These are phyloP conservation scores for Natator depressus DNA, from an alignment of 2,113 vertebrate species.

Conservation along the genomic window DNA sequence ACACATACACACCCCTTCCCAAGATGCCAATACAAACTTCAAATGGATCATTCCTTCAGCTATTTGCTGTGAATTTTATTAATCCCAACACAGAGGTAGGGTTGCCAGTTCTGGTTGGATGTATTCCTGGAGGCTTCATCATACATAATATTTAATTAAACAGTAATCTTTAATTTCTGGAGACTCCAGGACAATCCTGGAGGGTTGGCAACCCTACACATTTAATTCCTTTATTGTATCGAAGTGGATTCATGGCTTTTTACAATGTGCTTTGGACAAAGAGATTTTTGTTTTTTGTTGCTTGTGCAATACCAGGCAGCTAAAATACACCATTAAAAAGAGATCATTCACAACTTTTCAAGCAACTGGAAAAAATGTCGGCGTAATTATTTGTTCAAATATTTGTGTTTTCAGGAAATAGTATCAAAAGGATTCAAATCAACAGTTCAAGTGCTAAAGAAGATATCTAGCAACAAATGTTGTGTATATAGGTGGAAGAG, in stretches of 20 bases:
- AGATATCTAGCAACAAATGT: rapidly evolving
- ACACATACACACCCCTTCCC: constrained; percentile 2
- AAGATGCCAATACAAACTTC: constrained; percentile 53
- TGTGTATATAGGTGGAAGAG: background rate
- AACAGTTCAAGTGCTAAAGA: background rate
- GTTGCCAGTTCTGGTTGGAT: no score
- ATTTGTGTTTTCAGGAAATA: constrained; percentile 7
- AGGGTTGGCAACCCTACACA: no score
- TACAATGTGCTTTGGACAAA: constrained; percentile 51
- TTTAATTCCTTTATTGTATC: constrained; percentile 40
- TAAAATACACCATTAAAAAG: constrained; percentile 40
- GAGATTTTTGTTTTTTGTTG: constrained; percentile 8
- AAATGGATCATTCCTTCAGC: constrained; percentile 43
- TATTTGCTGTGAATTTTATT: constrained; percentile 53
- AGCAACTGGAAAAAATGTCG: background rate
- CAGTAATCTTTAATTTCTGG: no score
- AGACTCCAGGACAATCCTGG: no score
- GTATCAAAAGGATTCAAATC: background rate
- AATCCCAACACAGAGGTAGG: constrained; percentile 40
- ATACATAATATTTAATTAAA: no score
- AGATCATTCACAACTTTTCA: constrained; percentile 22
- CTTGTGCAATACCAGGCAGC: background rate
- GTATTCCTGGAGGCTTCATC: no score
- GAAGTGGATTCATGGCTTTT: constrained; percentile 53
- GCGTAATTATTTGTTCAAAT: background rate